Base-by-base conservation (phyloP, 2,888 invertebrate genomes). In the Lobophora halterata region DNA sequence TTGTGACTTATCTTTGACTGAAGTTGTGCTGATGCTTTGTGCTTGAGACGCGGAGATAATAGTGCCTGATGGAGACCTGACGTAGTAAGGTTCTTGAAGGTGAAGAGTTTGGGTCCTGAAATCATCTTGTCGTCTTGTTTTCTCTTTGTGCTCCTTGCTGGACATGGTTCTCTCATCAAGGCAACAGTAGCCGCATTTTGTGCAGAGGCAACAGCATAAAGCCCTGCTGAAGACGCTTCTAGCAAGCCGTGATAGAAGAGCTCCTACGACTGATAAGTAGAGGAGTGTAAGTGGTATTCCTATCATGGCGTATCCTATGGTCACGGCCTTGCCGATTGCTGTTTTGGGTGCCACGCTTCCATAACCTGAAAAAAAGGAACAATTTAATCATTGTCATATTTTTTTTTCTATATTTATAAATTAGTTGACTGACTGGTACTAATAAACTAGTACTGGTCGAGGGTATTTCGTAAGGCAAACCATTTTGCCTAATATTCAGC, bases 311-410 rank as follows among this genome's bases (percentile, higher is more conserved):
- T 96, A 96, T 8, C 93, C 93, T 80, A 95, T 92, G n/a, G 97
- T 97, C 1, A 97, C 93, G 18, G 95, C 92, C 76, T 97, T 96
- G 3, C 97, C 97, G 45, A 95, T 83, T n/a, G 94, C 92, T 12
- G 97, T 97, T 60, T 93, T 92, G 0, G 97, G 97, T 0, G 97
- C 94, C 34, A 97, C 94, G 76, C 96, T 97, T 37, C 97, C 97
- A 68, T 97, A 98, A 58, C 97, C 97, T 97, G 89, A 0, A 82
- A 88, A 58, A 50, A n/a, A n/a, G n/a, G n/a, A n/a, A n/a, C n/a
- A n/a, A n/a, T n/a, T n/a, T n/a, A n/a, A n/a, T n/a, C n/a, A n/a
- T n/a, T n/a, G n/a, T n/a, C n/a, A n/a, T n/a, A n/a, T n/a, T n/a
- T n/a, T n/a, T n/a, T n/a, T n/a, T n/a, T n/a, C n/a, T n/a, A n/a